Conservation (phyloP, 1,140 invertebrate species). For the Delia radicum region DNA sequence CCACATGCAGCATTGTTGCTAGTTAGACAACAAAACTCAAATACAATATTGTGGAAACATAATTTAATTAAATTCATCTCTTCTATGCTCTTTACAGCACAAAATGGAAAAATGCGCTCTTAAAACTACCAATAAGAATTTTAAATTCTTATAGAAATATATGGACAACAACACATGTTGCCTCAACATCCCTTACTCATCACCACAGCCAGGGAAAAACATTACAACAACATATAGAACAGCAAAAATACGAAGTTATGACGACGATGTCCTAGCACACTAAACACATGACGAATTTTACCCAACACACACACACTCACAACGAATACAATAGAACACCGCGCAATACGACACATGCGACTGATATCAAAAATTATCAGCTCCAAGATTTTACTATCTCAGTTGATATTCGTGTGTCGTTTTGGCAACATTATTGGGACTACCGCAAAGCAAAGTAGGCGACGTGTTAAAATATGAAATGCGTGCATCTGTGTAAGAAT, state of each 20-base stretch:
- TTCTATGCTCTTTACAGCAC: not conserved
- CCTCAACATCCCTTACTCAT: not conserved
- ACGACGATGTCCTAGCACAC: not conserved
- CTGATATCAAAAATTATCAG: conserved; percentile 10
- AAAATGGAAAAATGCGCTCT: not conserved
- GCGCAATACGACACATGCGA: conserved; percentile 1
- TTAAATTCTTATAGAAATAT: not conserved
- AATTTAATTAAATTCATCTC: too few relatives aligned
- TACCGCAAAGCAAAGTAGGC: too few relatives aligned
- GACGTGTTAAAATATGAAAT: too few relatives aligned
- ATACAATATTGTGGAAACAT: too few relatives aligned
- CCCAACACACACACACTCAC: too few relatives aligned
- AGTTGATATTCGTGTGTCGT: conserved; percentile 22
- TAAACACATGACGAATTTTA: not conserved
- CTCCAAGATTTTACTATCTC: conserved; percentile 21
- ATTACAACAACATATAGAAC: not conserved
- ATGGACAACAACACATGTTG: conserved; percentile 1
- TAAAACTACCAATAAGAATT: not conserved
- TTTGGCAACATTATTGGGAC: conserved; percentile 1
- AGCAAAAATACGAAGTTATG: conserved; percentile 6
- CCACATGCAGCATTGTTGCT: not conserved
- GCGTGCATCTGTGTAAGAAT: too few relatives aligned
- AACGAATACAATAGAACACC: too few relatives aligned
- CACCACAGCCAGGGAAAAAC: not conserved
- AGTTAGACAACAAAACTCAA: too few relatives aligned